Conservation (phyloP, 53 echinoderm and acorn worm species). For the Actinopyga echinites region DNA sequence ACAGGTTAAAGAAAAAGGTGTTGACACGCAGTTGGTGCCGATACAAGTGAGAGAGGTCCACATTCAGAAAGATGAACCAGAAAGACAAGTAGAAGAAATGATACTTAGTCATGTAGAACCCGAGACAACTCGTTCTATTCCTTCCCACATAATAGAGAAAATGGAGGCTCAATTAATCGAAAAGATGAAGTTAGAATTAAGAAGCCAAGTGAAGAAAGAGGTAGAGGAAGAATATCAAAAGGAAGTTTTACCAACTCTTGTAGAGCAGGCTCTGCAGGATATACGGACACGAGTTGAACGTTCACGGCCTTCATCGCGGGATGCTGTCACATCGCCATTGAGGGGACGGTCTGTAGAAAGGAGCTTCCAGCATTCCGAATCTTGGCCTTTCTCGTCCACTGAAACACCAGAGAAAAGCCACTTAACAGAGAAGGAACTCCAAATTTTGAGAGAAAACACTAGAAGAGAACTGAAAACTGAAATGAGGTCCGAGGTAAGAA, state of each 20-base stretch:
- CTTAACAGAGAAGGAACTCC: not conserved
- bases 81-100: not conserved
- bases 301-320: slow-evolving; percentile 9
- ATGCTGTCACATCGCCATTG: slow-evolving; percentile 21
- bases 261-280: slow-evolving; percentile 18
- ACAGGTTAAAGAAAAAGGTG: not conserved
- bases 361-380: slow-evolving; percentile 28
- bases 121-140: not conserved
- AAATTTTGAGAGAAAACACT: slow-evolving; percentile 12
- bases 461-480: slow-evolving; percentile 12
- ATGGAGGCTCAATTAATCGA: slow-evolving; percentile 7
- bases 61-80: slow-evolving; percentile 7
- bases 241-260: slow-evolving; percentile 15
- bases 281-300: not conserved
- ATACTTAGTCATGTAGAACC: slow-evolving; percentile 1
- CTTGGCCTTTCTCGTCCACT: slow-evolving; percentile 32
- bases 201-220: slow-evolving; percentile 18
- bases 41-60: slow-evolving; percentile 1
- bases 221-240: slow-evolving; percentile 20
- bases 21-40: not conserved
- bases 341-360: slow-evolving; percentile 27
- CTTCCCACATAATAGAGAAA: slow-evolving; percentile 1
- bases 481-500: slow-evolving; percentile 1
- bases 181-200: not conserved
- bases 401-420: slow-evolving; percentile 2